Conservation (phyloP, 2,797 vertebrate species). For the Choloepus didactylus region DNA sequence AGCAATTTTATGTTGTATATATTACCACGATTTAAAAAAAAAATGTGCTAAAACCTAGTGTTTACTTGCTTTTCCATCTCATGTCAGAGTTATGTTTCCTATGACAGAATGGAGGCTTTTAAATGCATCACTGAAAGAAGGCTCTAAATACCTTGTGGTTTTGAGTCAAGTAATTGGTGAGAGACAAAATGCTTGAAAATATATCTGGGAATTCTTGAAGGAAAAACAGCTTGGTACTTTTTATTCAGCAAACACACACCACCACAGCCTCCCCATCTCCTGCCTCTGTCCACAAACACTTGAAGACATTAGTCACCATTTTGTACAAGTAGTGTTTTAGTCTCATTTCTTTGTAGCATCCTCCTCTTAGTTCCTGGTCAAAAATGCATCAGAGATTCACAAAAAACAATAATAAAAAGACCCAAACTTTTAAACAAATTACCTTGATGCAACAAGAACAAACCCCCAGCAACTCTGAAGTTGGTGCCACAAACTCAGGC, state of each 20-base stretch:
- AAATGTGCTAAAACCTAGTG: not conserved
- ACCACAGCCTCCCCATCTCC: not conserved
- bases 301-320: not conserved
- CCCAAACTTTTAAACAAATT: slow-evolving; percentile 23
- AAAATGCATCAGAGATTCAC: not conserved
- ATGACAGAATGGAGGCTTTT: not conserved
- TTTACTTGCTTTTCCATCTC: not conserved
- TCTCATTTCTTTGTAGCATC: slow-evolving; percentile 11
- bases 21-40: no score
- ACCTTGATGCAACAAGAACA: not conserved
- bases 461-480: not conserved
- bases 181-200: not conserved
- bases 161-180: slow-evolving; percentile 45
- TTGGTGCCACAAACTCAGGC: not conserved
- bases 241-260: not conserved
- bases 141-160: not conserved
- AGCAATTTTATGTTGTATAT: no score
- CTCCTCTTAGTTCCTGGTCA: not conserved
- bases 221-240: not conserved
- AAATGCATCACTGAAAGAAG: not conserved
- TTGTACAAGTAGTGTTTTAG: not conserved
- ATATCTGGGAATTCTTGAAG: not conserved
- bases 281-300: not conserved
- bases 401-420: not conserved
- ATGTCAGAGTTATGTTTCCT: not conserved